Evolutionary conservation across 2,113 vertebrate genomes (phyloP).

Genomic region (Rana temporaria): DNA sequence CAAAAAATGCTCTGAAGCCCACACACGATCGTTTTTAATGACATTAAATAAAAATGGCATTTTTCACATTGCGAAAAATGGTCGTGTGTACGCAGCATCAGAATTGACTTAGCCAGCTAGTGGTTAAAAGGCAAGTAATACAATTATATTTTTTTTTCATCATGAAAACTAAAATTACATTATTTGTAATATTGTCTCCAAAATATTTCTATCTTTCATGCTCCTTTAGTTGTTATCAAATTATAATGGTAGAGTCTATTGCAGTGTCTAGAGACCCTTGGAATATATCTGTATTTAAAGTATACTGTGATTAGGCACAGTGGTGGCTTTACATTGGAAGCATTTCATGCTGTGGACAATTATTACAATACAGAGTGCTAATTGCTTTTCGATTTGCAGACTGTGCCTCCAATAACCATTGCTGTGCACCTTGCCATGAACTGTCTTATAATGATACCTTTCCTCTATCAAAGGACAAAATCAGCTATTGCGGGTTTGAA

Average conservation of each 20-base stretch:
- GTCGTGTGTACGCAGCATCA: no score
- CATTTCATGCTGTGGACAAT: conserved; percentile 72
- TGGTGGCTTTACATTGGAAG: conserved; percentile 70
- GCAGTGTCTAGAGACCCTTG: conserved; percentile 22
- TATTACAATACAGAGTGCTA: conserved; percentile 77
- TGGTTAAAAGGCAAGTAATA: not conserved
- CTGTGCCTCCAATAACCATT: conserved; percentile 65
- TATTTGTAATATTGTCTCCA: not conserved
- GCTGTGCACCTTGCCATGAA: conserved; percentile 61
- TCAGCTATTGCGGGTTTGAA: conserved; percentile 57
- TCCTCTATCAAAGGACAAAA: conserved; percentile 64
- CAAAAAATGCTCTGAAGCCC: no score
- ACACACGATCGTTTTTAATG: no score
- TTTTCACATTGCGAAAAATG: no score
- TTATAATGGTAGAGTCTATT: not conserved
- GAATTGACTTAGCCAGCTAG: no score
- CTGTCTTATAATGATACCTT: conserved; percentile 65
- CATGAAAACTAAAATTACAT: not conserved
- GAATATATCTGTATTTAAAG: conserved; percentile 62
- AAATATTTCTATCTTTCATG: not conserved
- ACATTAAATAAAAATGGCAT: no score
- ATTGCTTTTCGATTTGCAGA: conserved; percentile 74
- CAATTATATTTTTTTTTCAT: not conserved
- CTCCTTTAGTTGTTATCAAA: not conserved
- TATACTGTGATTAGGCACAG: conserved; percentile 76